Base-by-base conservation (phyloP, 1,140 invertebrate genomes). In the Ctenoplectra terminalis region DNA sequence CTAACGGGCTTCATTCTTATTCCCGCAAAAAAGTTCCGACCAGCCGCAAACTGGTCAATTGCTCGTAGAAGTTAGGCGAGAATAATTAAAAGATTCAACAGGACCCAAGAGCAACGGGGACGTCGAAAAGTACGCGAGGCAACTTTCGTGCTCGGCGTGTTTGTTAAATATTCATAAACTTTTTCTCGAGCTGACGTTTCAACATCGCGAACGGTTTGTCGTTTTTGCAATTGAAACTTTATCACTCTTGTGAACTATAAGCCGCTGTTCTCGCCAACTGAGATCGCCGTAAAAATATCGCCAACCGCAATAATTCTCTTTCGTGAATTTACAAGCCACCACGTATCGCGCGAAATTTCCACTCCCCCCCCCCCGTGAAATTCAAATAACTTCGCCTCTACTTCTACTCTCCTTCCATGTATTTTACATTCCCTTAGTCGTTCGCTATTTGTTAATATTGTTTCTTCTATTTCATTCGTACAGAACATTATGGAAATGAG, bases 91-190 rank as follows among this genome's bases (percentile, higher is more conserved):
- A 82, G 80, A 85, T 83, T 81, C 75, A 60, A 56, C 54, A 71
- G 54, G 71, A 69, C 20, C n/a, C 6, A 29, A 23, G 61, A 56
- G 56, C 17, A 31, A 52, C 15, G 31, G 63, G 54, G 34, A 81
- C 63, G 69, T 71, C 73, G 82, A 87, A 81, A 85, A 88, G 63
- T 76, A 43, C 52, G 66, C 67, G 43, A 31, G 15, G 56, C 58
- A 74, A 87, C 70, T 87, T n/a, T 86, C 61, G 72, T 54, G 48
- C 29, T 31, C 31, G 34, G 17, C 43, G 60, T 77, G 78, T 83
- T 82, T 87, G 72, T 82, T 84, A 87, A 86, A 87, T 87, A 89
- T 89, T 87, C 84, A 89, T 89, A 46, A 75, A 70, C 31, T 87
- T 87, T 85, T 84, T 81, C 56, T 63, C 56, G 6, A 34, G 56